Base-by-base conservation (phyloP, 1,140 invertebrate species). In the Lucilia cuprina region DNA sequence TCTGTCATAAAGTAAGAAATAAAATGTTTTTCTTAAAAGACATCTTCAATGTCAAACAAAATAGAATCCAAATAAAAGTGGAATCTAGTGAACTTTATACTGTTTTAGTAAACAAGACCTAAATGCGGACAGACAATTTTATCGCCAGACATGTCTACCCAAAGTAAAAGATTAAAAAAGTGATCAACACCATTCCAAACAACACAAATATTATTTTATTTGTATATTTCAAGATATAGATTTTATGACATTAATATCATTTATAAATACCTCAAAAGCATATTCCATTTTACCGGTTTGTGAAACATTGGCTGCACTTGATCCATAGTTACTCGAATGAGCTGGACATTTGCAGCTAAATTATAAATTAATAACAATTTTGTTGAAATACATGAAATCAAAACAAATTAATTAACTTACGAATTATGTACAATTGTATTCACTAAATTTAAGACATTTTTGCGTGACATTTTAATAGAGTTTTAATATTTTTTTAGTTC, bases 261-360 rank as follows among this genome's bases (percentile, higher is more conserved):
- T 1, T 0, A 60, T 60, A 60, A n/a, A n/a, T 70, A 84, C 89
- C 87, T 93, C 93, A 83, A 93, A 93, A 0, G 93, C 92, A 35
- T 91, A 91, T 82, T 91, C 90, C 80, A 87, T 90, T 77, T 83
- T 86, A 5, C 88, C 87, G 21, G 88, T 88, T 86, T 87, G 88
- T 8, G 10, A 84, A 30, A 55, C 65, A 14, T 5, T 65, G 4
- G 86, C 84, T 0, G 74, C 55, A 0, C 88, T 85, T 0, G 89
- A 90, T 35, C 88, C 89, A 87, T 91, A 90, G 14, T 47, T 35
- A 19, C 82, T 83, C 0, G 88, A 87, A 47, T 90, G 89, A 2
- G 89, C 88, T 14, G 89, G 89, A 82, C 90, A 91, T 60, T 87
- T 91, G 83, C 90, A 91, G 14, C 60, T 65, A 75, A 25, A 9